Evolutionary conservation across 2,888 invertebrate species (phyloP).

Genomic region (Synergus gifuensis): DNA sequence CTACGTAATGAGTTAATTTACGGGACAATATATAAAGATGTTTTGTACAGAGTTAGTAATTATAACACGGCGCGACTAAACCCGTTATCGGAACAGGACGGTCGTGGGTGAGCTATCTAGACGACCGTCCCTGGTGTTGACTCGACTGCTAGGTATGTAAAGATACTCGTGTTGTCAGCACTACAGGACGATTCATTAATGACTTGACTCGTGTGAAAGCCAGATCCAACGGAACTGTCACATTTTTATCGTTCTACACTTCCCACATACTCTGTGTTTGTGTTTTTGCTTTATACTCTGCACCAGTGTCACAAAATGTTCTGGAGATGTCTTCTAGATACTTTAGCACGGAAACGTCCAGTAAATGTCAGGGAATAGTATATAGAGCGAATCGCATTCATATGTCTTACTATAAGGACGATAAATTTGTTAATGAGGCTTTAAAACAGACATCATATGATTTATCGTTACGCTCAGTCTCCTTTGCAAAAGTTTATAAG

Average conservation of each 20-base stretch:
- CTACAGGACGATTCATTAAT: conserved; percentile 40
- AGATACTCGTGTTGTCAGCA: conserved; percentile 38
- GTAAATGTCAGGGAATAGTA: background rate
- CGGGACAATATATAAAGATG: conserved; percentile 38
- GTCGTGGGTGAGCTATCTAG: conserved; percentile 37
- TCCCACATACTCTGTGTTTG: conserved; percentile 11
- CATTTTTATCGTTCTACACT: conserved; percentile 12
- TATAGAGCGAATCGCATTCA: conserved; percentile 8
- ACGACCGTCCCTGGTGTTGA: conserved; percentile 28
- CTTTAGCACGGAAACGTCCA: background rate
- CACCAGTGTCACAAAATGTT: background rate
- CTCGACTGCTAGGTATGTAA: conserved; percentile 35
- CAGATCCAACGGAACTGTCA: conserved; percentile 36
- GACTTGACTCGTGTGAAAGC: conserved; percentile 41
- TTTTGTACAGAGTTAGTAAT: conserved; percentile 38
- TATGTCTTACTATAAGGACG: background rate
- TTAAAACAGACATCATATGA: background rate
- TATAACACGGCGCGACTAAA: conserved; percentile 42
- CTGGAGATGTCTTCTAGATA: background rate
- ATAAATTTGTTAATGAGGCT: background rate
- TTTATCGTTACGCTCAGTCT: background rate
- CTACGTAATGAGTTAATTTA: conserved; percentile 43
- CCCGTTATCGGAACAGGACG: conserved; percentile 39
- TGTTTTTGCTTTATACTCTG: too few species aligned
- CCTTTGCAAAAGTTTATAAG: too few species aligned